Percentiles rank a stretch among this genome's conserved stretches.
Conservation (phyloP, 1,140 invertebrate species). For the Apis cerana region DNA sequence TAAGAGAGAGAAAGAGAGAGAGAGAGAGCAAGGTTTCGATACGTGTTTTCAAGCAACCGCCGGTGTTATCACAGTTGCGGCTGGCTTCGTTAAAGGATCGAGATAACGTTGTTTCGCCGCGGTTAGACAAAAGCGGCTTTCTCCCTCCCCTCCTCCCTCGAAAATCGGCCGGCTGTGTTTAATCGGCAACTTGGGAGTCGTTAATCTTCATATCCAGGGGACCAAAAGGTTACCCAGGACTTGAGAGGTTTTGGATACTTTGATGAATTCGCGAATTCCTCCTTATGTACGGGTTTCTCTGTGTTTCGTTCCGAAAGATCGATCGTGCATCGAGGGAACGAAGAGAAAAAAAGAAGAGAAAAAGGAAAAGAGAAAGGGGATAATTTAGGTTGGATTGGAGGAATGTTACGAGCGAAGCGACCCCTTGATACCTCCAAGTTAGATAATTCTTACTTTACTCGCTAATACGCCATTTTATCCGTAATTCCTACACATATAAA, state of each 20-base stretch:
- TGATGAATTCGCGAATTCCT: constrained; percentile 9
- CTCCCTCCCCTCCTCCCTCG: neutral
- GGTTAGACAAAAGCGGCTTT: constrained; percentile 21
- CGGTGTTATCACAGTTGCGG: constrained; percentile 30
- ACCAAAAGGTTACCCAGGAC: neutral
- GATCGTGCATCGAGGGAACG: neutral
- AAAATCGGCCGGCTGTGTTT: constrained; percentile 12
- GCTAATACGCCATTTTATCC: too few relatives aligned
- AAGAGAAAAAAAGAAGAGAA: too few relatives aligned
- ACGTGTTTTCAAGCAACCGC: neutral
- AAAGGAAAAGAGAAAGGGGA: neutral
- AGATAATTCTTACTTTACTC: too few relatives aligned
- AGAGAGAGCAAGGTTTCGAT: neutral
- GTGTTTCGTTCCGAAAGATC: neutral
- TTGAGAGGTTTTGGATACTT: constrained; percentile 6
- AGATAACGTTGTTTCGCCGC: constrained; percentile 39
- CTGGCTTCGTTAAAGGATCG: constrained; percentile 34
- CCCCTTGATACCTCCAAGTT: too few relatives aligned
- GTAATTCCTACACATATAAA: too few relatives aligned
- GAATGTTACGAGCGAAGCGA: neutral
- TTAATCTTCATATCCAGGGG: constrained; percentile 46
- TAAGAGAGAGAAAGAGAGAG: neutral
- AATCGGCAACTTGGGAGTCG: constrained; percentile 42
- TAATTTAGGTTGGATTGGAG: neutral
- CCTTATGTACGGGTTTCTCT: neutral